These are phyloP conservation scores for Panagrolaimus sp. DNA, from an alignment of 1,140 invertebrate species.

Conservation along the genomic window DNA sequence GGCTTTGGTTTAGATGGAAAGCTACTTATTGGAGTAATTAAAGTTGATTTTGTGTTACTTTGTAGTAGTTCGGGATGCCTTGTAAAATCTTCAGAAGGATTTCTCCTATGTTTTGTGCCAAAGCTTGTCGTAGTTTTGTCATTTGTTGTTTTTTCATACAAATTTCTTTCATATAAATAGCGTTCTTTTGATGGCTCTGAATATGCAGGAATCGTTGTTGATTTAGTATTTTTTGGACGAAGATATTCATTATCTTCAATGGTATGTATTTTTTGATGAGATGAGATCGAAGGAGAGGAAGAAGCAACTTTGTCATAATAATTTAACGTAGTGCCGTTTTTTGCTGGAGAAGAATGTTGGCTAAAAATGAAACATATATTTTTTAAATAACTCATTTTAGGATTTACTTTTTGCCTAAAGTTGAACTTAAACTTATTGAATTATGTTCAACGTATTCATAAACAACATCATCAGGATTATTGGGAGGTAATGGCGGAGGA, in stretches of 20 bases:
- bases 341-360: background rate
- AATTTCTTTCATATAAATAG: background rate
- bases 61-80: background rate
- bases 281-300: background rate
- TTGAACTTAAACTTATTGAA: conserved; percentile 3
- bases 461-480: conserved; percentile 25
- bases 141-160: background rate
- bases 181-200: too few species aligned
- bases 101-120: background rate
- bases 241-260: conserved; percentile 9
- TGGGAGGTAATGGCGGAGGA: conserved; percentile 14
- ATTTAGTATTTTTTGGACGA: background rate
- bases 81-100: background rate
- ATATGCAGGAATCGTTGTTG: background rate
- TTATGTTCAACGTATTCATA: conserved; percentile 41
- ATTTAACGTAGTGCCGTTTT: background rate
- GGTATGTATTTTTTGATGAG: background rate
- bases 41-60: background rate
- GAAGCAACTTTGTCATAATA: background rate
- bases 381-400: too few species aligned
- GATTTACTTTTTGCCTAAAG: background rate
- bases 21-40: background rate
- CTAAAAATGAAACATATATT: background rate
- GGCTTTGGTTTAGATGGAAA: background rate
- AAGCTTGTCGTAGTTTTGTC: conserved; percentile 2